Evolutionary conservation across 2,888 invertebrate genomes (phyloP), one percentile per base, ranked within the genome.

Genomic region (Netelia virgata): DNA sequence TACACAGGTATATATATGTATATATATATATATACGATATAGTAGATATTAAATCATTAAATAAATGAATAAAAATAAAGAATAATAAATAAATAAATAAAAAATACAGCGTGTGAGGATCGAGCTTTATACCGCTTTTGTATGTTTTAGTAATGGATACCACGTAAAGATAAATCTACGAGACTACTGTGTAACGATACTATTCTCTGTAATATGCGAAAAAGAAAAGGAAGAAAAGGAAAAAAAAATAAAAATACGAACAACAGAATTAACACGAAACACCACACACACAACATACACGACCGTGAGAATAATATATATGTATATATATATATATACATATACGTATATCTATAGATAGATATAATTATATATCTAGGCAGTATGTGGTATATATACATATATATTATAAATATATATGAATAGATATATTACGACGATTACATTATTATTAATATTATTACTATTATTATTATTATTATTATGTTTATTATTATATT

Each of bases 71-170:
- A 83, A 82, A 68, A 20, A 70, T 53, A 68, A 61, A 28, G 36
- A 70, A 72, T 20, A 41, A 36, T 18, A 55, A 73, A 81, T 47
- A 69, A 83, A 64, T 43, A 69, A 59, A 75, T 23, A 81, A 57
- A 69, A 50, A 59, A 75, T 69, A 91, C 88, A 89, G 91, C 91
- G 92, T 91, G 91, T 90, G 91, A 92, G 91, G 90, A 93, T 91
- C 92, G 92, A 93, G 93, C 93, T 93, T 93, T 92, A 91, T 93
- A 93, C 91, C 90, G 92, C 93, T 93, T 93, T 93, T 93, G 90
- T 92, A 92, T 92, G 92, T 93, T 90, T 93, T 92, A 92, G 92
- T 91, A 91, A 91, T 90, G 90, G 89, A 91, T 90, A 89, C 90
- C 90, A 91, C 84, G 83, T 84, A 85, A 86, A 83, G 57, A 86